Conservation (phyloP, 1,140 invertebrate genomes). For the Nylanderia fulva region DNA sequence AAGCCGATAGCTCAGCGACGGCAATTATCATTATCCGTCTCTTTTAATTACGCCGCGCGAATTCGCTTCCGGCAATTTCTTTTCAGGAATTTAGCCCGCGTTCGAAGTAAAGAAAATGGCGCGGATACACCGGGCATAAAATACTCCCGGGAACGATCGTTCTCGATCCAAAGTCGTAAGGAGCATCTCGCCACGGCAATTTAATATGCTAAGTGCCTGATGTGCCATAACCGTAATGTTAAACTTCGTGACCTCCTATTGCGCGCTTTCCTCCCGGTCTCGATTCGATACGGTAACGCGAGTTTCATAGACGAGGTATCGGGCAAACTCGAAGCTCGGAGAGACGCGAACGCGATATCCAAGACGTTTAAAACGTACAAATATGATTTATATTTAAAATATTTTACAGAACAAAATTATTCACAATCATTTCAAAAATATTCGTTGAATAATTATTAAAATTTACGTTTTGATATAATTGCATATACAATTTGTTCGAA, state of each 20-base stretch:
- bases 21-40: slow-evolving; percentile 48
- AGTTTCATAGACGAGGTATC: no score
- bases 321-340: slow-evolving; percentile 7
- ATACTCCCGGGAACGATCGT: slow-evolving; percentile 39
- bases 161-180: background rate
- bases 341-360: background rate
- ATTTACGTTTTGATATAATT: no score
- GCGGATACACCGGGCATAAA: background rate
- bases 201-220: slow-evolving; percentile 64
- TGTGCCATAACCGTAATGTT: slow-evolving; percentile 43
- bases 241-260: slow-evolving; percentile 59
- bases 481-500: no score
- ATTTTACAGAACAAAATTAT: no score
- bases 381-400: no score
- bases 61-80: slow-evolving; percentile 26
- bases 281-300: slow-evolving; percentile 24
- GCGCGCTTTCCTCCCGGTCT: background rate
- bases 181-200: background rate
- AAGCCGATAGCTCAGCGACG: slow-evolving; percentile 4
- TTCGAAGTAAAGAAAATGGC: background rate
- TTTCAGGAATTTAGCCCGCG: slow-evolving; percentile 12
- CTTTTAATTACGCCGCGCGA: slow-evolving; percentile 46
- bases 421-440: no score
- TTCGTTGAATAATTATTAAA: no score
- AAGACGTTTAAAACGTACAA: slow-evolving; percentile 46